Conservation (phyloP, 1,140 invertebrate species). For the Bombus confusus region DNA sequence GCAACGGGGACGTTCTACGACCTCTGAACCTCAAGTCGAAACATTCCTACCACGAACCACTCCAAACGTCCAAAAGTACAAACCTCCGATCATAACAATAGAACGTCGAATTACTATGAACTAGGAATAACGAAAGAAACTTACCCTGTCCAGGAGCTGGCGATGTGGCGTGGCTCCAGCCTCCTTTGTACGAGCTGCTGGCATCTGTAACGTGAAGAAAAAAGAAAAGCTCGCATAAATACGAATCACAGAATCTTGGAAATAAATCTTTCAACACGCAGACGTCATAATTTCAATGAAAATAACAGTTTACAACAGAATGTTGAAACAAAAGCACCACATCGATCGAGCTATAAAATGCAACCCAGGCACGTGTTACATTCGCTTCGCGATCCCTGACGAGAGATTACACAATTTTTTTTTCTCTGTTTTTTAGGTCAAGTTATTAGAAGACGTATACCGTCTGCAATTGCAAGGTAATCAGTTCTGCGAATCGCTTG, state of each 20-base stretch:
- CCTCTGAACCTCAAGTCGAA: too few relatives aligned
- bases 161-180: conserved; percentile 86
- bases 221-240: background rate
- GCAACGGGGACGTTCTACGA: too few relatives aligned
- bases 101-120: too few relatives aligned
- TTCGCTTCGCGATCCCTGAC: conserved; percentile 35
- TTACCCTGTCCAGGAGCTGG: conserved; percentile 83
- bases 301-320: background rate
- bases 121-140: conserved; percentile 40
- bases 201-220: conserved; percentile 79
- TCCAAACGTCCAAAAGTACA: too few relatives aligned
- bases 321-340: background rate
- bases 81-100: too few relatives aligned
- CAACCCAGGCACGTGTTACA: background rate
- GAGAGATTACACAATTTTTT: conserved; percentile 35
- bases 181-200: conserved; percentile 87
- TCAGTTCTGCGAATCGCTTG: conserved; percentile 56
- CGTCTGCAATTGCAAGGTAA: conserved; percentile 63
- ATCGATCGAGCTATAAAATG: conserved; percentile 25
- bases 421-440: conserved; percentile 61
- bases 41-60: too few relatives aligned
- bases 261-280: background rate
- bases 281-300: background rate
- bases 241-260: background rate
- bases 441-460: conserved; percentile 53